phyloP scores from a whole-genome alignment of 2,888 invertebrate species.

The Microplitis manilae region DNA sequence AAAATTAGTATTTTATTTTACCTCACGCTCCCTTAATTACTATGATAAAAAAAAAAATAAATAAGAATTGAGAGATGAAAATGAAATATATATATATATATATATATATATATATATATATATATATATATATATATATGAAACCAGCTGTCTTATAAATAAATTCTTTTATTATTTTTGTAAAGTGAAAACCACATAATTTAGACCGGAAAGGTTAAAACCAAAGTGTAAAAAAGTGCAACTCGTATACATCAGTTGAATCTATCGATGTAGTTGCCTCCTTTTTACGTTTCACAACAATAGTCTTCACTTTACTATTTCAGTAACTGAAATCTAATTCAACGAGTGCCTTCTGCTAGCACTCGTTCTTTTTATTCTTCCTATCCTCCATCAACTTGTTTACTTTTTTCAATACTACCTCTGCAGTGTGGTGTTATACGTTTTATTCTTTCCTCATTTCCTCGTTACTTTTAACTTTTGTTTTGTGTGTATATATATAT shows the following conservation, averaged over 20 bases:
- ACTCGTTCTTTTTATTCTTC: conserved; percentile 2
- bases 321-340: conserved; percentile 60
- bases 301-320: conserved; percentile 44
- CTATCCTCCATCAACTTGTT: not conserved
- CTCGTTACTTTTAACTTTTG: not conserved
- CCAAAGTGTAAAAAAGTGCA: conserved; percentile 40
- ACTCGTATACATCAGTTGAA: conserved; percentile 52
- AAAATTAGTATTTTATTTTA: too few relatives aligned
- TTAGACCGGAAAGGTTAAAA: not conserved
- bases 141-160: too few relatives aligned
- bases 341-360: conserved; percentile 50
- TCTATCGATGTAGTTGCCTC: conserved; percentile 31
- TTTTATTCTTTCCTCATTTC: not conserved
- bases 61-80: too few relatives aligned
- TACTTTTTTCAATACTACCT: not conserved
- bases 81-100: too few relatives aligned
- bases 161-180: not conserved
- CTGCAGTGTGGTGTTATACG: conserved; percentile 4
- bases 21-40: too few relatives aligned
- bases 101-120: too few relatives aligned
- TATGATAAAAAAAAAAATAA: too few relatives aligned
- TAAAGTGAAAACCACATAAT: not conserved
- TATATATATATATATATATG: too few relatives aligned
- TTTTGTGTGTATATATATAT: not conserved
- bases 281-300: conserved; percentile 50